Base-by-base conservation (phyloP, 2,113 vertebrate species). In the Willisornis vidua region DNA sequence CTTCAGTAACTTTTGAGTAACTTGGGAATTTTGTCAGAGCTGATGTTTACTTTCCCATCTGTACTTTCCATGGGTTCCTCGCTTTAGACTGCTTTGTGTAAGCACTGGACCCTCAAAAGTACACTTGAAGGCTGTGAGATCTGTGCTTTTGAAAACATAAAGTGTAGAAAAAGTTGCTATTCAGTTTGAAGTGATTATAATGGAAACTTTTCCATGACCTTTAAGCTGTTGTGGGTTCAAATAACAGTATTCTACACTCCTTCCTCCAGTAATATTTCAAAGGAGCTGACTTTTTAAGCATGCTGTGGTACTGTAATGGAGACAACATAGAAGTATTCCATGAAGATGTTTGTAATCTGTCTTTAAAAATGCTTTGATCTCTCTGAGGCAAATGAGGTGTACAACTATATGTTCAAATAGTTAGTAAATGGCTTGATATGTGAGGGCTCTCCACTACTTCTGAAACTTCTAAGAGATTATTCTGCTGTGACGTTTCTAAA, bases 41-140 rank as follows among this genome's bases (percentile, higher is more conserved):
- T 92, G 52, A 10, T 90, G 29, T 93, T 96, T 93, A 63, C 76
- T 97, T 96, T 94, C 86, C 76, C 61, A 75, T 67, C 89, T 78
- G n/a, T 9, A 16, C 26, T 78, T 93, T 62, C 22, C 15, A 1
- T 45, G 52, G 12, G 15, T 74, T 43, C 14, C 23, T 4, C 7
- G 48, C 39, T 88, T 90, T 86, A 45, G 12, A 1, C 3, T 33
- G 31, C 55, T 45, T 80, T 92, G 59, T 84, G 43, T 89, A 81
- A 92, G 76, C 55, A 39, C 25, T 49, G 51, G 24, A 35, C n/a
- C 17, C 41, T 88, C 51, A 70, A 49, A 88, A 83, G 41, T 70
- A 66, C 43, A 46, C 18, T 51, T 79, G 31, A 66, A 67, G 62
- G 25, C 55, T 61, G 4, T 61, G 67, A 46, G 13, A 33, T 79